Evolutionary conservation across 2,888 invertebrate species (phyloP), one percentile per base, ranked within the genome.

Genomic region (Neoitamus cyanurus): DNA sequence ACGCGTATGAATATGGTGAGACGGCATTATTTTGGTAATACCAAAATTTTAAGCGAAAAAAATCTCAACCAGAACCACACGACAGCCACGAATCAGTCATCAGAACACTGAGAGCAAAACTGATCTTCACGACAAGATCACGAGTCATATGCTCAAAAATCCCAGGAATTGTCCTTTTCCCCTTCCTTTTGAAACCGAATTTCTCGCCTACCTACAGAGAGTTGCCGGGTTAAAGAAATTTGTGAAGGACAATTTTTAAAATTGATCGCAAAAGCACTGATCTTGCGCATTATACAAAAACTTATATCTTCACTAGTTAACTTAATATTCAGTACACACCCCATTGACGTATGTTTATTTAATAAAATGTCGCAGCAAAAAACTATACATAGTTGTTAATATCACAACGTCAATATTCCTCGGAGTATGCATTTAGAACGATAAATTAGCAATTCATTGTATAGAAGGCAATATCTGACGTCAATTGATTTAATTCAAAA

Each of bases 391-490:
- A 58, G 20, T 58, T 58, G 15, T 20, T 58, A 58, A 73, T 73
- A 73, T 20, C n/a, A 9, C 34, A 6, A 73, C 75, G 28, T 75
- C 28, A 5, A 9, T 42, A 75, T 75, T 75, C 75, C 13, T 42
- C 25, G 11, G 42, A 75, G 75, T 28, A 42, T 75, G 42, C 28
- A 36, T 5, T n/a, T 37, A 36, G 34, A 75, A 58, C 58, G 34
- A 42, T 42, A 75, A n/a, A 75, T 75, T 75, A 75, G 30, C 75
- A 75, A 75, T 75, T 75, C 75, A 75, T 28, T 75, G 46, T 42
- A 58, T 58, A 34, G 75, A 75, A 75, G 75, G 75, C n/a, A 75
- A 75, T 75, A 25, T n/a, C 15, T 75, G 75, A 75, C 75, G 75
- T 75, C 75, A 75, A 42, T 42, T 11, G 75, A 28, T 25, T 75